Percentiles rank a stretch among this genome's conserved stretches.
phyloP scores from a whole-genome alignment of 2,888 invertebrate genomes.

The Cremastobaeus sp. region DNA sequence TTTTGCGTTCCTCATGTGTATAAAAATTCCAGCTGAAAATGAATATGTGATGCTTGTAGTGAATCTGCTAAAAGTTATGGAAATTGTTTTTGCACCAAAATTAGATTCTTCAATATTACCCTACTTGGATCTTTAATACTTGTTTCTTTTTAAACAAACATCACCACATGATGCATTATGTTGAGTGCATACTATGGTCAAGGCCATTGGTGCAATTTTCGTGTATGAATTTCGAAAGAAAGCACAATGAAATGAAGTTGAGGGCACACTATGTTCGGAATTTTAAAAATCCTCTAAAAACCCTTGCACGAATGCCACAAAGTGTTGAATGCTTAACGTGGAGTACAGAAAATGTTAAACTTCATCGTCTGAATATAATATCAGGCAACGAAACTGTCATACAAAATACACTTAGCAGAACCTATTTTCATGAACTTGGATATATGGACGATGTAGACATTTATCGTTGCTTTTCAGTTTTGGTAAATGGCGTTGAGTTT shows the following conservation, averaged over 20 bases:
- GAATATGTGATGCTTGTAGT: slow-evolving; percentile 52
- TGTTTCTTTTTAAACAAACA: slow-evolving; percentile 63
- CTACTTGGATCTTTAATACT: slow-evolving; percentile 25
- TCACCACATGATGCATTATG: slow-evolving; percentile 58
- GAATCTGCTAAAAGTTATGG: slow-evolving; percentile 57
- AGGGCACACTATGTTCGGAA: slow-evolving; percentile 55
- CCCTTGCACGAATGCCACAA: slow-evolving; percentile 48
- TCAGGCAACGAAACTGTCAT: too few species aligned
- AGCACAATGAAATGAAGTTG: slow-evolving; percentile 52
- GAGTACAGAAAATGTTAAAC: slow-evolving; percentile 47
- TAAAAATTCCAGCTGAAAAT: slow-evolving; percentile 54
- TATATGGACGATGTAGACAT: slow-evolving; percentile 4
- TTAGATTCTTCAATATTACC: slow-evolving; percentile 33
- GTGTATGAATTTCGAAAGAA: slow-evolving; percentile 62
- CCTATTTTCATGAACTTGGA: slow-evolving; percentile 22
- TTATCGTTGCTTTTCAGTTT: slow-evolving; percentile 7
- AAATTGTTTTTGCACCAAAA: slow-evolving; percentile 61
- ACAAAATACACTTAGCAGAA: background rate
- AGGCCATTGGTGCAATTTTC: slow-evolving; percentile 54
- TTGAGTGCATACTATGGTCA: slow-evolving; percentile 54
- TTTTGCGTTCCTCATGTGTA: slow-evolving; percentile 57
- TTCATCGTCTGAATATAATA: slow-evolving; percentile 20
- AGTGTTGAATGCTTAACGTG: slow-evolving; percentile 54
- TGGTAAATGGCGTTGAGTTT: slow-evolving; percentile 30
- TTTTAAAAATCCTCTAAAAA: slow-evolving; percentile 61